Evolutionary conservation across 1,140 invertebrate species (phyloP), one percentile per base, ranked within the genome.

Genomic region (Trachymyrmex septentrionalis): DNA sequence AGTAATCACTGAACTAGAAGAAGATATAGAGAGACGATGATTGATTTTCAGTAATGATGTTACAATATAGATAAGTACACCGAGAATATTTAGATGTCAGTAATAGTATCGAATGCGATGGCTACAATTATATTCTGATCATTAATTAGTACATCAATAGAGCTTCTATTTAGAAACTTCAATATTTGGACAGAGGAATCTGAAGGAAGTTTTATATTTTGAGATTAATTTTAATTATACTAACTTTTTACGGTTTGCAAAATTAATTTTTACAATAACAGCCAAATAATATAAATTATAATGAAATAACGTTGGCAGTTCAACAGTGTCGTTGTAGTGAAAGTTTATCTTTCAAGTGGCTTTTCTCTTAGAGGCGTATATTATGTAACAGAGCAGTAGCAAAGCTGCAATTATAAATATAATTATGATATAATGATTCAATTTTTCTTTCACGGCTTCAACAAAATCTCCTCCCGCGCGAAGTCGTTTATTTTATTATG

Each of bases 391-490:
- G 24, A 59, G 12, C 30, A 34, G 27, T 50, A 24, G 14, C 55
- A 81, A 59, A 10, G 19, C n/a, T 82, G 50, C 14, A 73, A 21
- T n/a, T 24, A 12, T 34, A 73, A 82, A 3, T 59, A 44, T 44
- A 82, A 48, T 30, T 75, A 44, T n/a, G 77, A 67, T 59, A 27
- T 27, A 38, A 50, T 55, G 24, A 12, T 59, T 71, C 5, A 10
- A 19, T 53, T 73, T 71, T 44, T 63, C 75, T 24, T 86, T 94
- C 67, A 95, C 19, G 90, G 88, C 69, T 94, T 94, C 0, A 94
- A 63, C 21, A 95, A 90, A 69, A 95, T 86, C 86, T 95, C 93
- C 73, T 94, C 93, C 24, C 91, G 91, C 7, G 92, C 91, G 3
- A 94, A 71, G 61, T 93, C 92, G 27, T 92, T 94, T 38, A 94